Evolutionary conservation across 1,140 invertebrate species (phyloP).

Genomic region (Arctopsyche grandis): DNA sequence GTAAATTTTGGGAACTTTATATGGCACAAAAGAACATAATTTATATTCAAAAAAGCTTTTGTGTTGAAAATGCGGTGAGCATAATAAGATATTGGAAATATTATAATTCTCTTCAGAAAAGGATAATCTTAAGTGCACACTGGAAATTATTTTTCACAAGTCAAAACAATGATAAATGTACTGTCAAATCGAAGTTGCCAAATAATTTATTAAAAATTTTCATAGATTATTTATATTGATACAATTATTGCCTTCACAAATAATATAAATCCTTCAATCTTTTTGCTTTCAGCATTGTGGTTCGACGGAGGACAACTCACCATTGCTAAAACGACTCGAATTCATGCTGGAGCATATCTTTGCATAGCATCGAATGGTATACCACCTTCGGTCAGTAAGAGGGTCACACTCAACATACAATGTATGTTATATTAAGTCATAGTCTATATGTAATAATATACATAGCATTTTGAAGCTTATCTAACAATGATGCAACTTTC

Average conservation of each 20-base stretch:
- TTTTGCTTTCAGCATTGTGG: slow-evolving; percentile 67
- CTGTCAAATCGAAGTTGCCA: too few species aligned
- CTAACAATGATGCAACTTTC: slow-evolving; percentile 46
- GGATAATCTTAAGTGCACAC: too few species aligned
- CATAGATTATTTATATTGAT: too few species aligned
- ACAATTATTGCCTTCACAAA: too few species aligned
- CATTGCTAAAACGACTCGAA: slow-evolving; percentile 78
- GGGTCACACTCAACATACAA: slow-evolving; percentile 81
- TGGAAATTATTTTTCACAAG: too few species aligned
- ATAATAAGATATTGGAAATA: slow-evolving; percentile 18
- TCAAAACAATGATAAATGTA: too few species aligned
- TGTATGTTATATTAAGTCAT: slow-evolving; percentile 70
- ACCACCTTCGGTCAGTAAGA: slow-evolving; percentile 82
- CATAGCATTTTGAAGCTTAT: slow-evolving; percentile 9
- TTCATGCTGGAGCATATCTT: slow-evolving; percentile 86
- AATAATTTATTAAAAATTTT: too few species aligned
- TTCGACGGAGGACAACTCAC: slow-evolving; percentile 76
- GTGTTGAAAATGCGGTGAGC: background rate
- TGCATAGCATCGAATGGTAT: slow-evolving; percentile 83
- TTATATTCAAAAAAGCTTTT: slow-evolving; percentile 22
- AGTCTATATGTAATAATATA: slow-evolving; percentile 5
- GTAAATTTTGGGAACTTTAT: background rate
- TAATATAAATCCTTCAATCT: slow-evolving; percentile 1
- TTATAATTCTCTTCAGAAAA: background rate
- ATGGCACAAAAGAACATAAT: slow-evolving; percentile 16